Conservation (phyloP, 2,888 invertebrate species). For the Scaptodrosophila latifasciaeformis region DNA sequence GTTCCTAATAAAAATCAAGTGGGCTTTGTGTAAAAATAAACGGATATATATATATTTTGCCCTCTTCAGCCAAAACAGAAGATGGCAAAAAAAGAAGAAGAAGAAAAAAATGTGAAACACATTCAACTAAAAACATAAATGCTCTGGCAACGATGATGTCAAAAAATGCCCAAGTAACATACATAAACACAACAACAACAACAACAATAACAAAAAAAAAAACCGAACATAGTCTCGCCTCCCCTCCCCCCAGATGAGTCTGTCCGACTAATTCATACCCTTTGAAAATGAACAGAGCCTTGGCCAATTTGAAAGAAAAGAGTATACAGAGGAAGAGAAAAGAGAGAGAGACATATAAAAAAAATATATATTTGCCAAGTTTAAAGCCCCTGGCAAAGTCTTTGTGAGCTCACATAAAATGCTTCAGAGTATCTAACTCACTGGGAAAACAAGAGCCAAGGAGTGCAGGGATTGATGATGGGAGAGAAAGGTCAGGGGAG, state of each 20-base stretch:
- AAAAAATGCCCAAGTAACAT: constrained; percentile 43
- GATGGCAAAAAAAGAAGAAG: neutral
- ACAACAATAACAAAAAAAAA: neutral
- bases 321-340: too few species aligned
- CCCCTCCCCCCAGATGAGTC: constrained; percentile 8
- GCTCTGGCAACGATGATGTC: constrained; percentile 2
- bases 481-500: constrained; percentile 11
- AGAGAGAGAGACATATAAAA: constrained; percentile 34
- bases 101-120: neutral
- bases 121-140: neutral
- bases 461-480: too few species aligned
- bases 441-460: too few species aligned
- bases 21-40: constrained; percentile 59
- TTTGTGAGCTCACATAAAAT: neutral
- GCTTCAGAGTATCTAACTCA: too few species aligned
- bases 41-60: constrained; percentile 45
- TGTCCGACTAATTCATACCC: constrained; percentile 17
- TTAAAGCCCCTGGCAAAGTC: constrained; percentile 29
- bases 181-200: constrained; percentile 34
- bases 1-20: constrained; percentile 62
- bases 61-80: neutral
- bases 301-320: constrained; percentile 49
- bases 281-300: too few species aligned
- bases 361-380: constrained; percentile 35
- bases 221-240: neutral